These are phyloP conservation scores for Drosophila subsilvestris DNA, from an alignment of 2,888 invertebrate genomes.

Conservation along the genomic window DNA sequence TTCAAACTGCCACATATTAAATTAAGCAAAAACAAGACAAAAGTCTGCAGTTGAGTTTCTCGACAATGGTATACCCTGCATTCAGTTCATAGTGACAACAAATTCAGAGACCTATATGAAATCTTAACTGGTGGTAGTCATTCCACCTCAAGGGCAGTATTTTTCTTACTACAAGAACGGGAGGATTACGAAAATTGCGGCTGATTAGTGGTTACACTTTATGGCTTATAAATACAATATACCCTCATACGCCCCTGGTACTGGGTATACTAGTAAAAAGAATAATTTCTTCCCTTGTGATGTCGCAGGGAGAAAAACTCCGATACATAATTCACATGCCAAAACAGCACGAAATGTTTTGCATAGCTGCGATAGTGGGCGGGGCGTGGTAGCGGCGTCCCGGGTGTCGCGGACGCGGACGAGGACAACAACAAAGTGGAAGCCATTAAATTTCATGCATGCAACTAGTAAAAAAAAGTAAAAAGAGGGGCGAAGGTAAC, in stretches of 20 bases:
- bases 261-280: not conserved
- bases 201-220: no score
- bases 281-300: constrained; percentile 29
- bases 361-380: constrained; percentile 47
- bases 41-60: no score
- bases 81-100: no score
- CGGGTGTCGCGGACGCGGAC: constrained; percentile 44
- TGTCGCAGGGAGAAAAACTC: constrained; percentile 40
- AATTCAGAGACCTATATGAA: no score
- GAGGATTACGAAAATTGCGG: no score
- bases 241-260: not conserved
- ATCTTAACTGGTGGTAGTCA: no score
- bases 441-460: constrained; percentile 80
- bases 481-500: constrained; percentile 21
- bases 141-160: no score
- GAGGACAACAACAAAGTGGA: constrained; percentile 77
- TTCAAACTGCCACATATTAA: constrained; percentile 60
- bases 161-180: no score
- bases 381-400: constrained; percentile 49
- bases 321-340: constrained; percentile 77
- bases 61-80: no score
- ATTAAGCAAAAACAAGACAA: constrained; percentile 55
- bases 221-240: not conserved
- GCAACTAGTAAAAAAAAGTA: constrained; percentile 62
- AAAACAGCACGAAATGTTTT: constrained; percentile 75